phyloP scores from a whole-genome alignment of 2,888 invertebrate genomes.

The Rotaria socialis region DNA sequence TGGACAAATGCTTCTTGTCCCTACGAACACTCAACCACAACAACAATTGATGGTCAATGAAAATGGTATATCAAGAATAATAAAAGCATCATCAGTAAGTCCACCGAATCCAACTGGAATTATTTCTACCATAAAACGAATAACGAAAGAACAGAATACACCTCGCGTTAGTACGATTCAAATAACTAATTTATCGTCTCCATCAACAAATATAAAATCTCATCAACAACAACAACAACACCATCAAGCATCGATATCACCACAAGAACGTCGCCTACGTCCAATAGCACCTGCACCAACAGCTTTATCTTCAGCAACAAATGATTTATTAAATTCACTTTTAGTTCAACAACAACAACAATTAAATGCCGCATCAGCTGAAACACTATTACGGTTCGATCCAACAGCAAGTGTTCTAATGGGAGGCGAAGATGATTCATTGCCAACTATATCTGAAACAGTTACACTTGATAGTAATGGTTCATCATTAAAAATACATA shows the following conservation, averaged over 20 bases:
- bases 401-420: background rate
- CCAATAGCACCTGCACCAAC: slow-evolving; percentile 18
- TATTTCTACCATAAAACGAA: background rate
- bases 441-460: slow-evolving; percentile 13
- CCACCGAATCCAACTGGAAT: slow-evolving; percentile 16
- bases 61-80: slow-evolving; percentile 24
- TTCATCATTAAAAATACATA: background rate
- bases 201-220: background rate
- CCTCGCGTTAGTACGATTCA: background rate
- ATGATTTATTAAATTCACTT: slow-evolving; percentile 13
- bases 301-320: background rate
- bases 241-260: background rate
- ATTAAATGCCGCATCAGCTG: background rate
- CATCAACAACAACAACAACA: background rate
- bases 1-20: slow-evolving; percentile 11
- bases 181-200: slow-evolving; percentile 2
- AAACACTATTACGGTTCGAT: background rate
- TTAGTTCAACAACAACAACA: slow-evolving; percentile 26
- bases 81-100: slow-evolving; percentile 17
- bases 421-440: slow-evolving; percentile 3
- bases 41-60: background rate
- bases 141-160: background rate
- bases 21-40: background rate
- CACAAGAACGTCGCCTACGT: slow-evolving; percentile 23
- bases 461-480: slow-evolving; percentile 26